These are phyloP conservation scores for Sula dactylatra DNA, from an alignment of 2,113 vertebrate genomes.

Conservation along the genomic window DNA sequence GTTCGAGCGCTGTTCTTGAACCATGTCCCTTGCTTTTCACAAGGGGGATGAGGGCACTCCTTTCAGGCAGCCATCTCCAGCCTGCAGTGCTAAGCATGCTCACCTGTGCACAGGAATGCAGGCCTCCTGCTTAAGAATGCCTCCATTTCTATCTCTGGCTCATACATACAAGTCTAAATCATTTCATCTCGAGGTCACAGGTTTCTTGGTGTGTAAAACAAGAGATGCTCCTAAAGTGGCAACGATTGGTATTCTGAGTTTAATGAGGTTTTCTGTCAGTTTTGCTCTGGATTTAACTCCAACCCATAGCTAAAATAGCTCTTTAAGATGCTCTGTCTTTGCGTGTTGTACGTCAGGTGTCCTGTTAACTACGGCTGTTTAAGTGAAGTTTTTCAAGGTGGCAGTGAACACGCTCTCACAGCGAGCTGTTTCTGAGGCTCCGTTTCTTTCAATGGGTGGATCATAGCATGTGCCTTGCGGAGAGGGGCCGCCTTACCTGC, in stretches of 20 bases:
- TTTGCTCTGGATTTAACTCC: not conserved
- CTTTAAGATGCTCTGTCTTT: not conserved
- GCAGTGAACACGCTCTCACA: too few species aligned
- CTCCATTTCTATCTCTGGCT: not conserved
- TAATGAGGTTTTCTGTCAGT: not conserved
- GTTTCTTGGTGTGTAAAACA: not conserved
- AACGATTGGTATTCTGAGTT: not conserved
- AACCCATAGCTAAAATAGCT: not conserved
- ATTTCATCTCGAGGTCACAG: not conserved
- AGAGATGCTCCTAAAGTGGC: not conserved
- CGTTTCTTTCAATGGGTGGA: not conserved
- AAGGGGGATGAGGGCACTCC: not conserved
- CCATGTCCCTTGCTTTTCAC: not conserved
- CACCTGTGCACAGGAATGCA: not conserved
- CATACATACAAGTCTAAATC: not conserved
- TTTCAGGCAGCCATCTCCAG: not conserved
- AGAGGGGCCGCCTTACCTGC: not conserved
- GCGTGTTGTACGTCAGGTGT: not conserved
- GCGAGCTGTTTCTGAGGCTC: not conserved
- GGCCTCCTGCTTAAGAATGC: not conserved
- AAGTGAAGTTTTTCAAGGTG: not conserved
- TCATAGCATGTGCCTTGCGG: accelerated
- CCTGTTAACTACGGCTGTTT: not conserved
- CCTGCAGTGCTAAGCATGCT: not conserved
- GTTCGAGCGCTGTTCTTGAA: not conserved